Base-by-base conservation (phyloP, 2,888 invertebrate species). In the Lissocephala sabroskyi region DNA sequence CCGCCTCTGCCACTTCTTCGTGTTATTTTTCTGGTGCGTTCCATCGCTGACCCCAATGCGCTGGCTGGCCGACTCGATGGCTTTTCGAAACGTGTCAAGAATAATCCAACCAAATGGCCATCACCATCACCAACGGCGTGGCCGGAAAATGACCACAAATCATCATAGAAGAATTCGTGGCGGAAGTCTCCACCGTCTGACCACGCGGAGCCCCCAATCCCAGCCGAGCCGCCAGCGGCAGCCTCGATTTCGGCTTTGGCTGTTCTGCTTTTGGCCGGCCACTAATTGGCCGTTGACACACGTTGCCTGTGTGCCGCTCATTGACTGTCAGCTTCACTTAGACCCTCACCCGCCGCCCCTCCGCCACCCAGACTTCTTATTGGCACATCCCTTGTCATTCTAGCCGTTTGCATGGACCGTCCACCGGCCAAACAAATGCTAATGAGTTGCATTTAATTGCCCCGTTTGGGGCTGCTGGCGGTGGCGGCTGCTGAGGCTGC, bases 11-110 rank as follows among this genome's bases (percentile, higher is more conserved):
- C n/a, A n/a, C n/a, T n/a, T n/a, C n/a, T n/a, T n/a, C n/a, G n/a
- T n/a, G n/a, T n/a, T n/a, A n/a, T n/a, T n/a, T n/a, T n/a, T n/a
- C n/a, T 68, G 59, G 59, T 68, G 68, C 68, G 74, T 74, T 59
- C 74, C 51, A 59, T 59, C 26, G 58, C 55, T 70, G 68, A 70
- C 75, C 68, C 47, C 71, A 70, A 70, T 74, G 68, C 52, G 59
- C 1, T 32, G 11, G 10, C 6, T 7, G 30, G 30, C 30, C 10
- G 16, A 35, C 3, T 23, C 3, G 3, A 23, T 23, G 7, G 3
- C 3, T 23, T 23, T 23, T 23, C 7, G 7, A 30, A 67, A 65
- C 70, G 68, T 74, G 78, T 79, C 63, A 63, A 77, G 79, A 77
- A 79, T 75, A 77, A 52, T 39, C 46, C 46, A 35, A 18, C 18